These are phyloP conservation scores for Scartelaos histophorus DNA, from an alignment of 2,113 vertebrate species.

Conservation along the genomic window DNA sequence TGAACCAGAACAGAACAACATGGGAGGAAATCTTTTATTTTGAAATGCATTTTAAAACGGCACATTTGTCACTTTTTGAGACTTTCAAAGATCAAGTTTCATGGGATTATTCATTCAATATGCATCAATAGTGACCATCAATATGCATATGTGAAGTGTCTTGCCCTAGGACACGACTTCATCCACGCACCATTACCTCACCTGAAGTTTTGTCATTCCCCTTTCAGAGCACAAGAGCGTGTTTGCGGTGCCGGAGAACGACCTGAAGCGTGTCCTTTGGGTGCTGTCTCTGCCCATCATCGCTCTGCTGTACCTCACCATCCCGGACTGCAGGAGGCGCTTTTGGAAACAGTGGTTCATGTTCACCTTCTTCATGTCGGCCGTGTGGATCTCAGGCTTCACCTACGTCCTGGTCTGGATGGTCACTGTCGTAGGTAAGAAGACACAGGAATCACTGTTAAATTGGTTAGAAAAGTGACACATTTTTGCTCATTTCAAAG, in stretches of 20 bases:
- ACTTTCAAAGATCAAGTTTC: background rate
- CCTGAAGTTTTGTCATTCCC: too few species aligned
- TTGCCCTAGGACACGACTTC: background rate
- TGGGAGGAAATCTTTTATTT: too few species aligned
- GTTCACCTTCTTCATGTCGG: conserved; percentile 93
- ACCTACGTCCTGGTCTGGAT: conserved; percentile 97
- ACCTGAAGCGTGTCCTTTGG: conserved; percentile 90
- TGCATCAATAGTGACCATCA: too few species aligned
- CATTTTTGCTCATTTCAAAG: background rate
- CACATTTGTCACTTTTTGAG: too few species aligned
- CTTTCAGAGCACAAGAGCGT: conserved; percentile 82
- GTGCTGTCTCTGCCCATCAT: conserved; percentile 90
- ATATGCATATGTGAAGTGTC: background rate
- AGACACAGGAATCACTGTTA: background rate
- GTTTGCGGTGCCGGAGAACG: conserved; percentile 90
- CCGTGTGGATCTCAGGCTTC: conserved; percentile 93
- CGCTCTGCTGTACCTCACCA: conserved; percentile 85
- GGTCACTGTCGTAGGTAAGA: conserved; percentile 91
- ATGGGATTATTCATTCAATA: background rate
- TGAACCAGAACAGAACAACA: too few species aligned
- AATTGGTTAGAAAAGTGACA: too few species aligned
- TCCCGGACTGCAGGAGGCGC: conserved; percentile 89
- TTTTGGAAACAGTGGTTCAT: conserved; percentile 91
- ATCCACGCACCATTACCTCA: too few species aligned
- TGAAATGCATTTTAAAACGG: too few species aligned